Evolutionary conservation across 1,140 invertebrate species (phyloP).

Genomic region (Diorhabda elongata): DNA sequence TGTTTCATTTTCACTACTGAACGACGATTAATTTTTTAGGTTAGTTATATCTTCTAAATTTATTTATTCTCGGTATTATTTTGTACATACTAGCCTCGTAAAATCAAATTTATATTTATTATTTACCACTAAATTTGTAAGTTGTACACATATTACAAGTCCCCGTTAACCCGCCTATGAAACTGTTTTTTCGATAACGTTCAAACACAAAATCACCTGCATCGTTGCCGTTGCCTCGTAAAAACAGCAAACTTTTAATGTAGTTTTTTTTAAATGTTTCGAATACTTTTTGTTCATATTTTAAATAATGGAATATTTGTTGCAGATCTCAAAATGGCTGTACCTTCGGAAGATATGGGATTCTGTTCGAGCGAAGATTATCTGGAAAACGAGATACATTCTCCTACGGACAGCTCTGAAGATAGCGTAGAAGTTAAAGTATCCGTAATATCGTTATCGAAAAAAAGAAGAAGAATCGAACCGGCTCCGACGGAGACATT

Average conservation of each 20-base stretch:
- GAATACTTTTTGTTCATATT: too few species aligned
- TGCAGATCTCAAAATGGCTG: constrained; percentile 27
- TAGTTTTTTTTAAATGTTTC: too few species aligned
- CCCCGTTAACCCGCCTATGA: not conserved
- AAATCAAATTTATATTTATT: too few species aligned
- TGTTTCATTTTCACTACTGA: constrained; percentile 3
- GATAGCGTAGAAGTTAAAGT: constrained; percentile 69
- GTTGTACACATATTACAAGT: constrained; percentile 3
- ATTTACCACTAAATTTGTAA: too few species aligned
- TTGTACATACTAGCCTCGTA: too few species aligned
- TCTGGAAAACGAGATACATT: constrained; percentile 47
- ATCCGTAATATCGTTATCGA: constrained; percentile 57
- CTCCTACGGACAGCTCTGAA: constrained; percentile 60
- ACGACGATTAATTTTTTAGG: too few species aligned
- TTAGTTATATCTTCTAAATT: too few species aligned
- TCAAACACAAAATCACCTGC: not conserved
- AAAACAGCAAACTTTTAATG: too few species aligned
- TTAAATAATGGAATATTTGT: constrained; percentile 4
- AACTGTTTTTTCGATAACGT: not conserved
- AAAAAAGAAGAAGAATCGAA: constrained; percentile 66
- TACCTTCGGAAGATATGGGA: constrained; percentile 53
- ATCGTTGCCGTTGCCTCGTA: too few species aligned
- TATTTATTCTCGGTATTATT: too few species aligned
- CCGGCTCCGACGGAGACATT: constrained; percentile 52
- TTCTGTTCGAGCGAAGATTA: constrained; percentile 67